Percentiles rank a stretch among this genome's conserved stretches.
phyloP scores from a whole-genome alignment of 2,888 invertebrate species.

The Crepidodera aurea region DNA sequence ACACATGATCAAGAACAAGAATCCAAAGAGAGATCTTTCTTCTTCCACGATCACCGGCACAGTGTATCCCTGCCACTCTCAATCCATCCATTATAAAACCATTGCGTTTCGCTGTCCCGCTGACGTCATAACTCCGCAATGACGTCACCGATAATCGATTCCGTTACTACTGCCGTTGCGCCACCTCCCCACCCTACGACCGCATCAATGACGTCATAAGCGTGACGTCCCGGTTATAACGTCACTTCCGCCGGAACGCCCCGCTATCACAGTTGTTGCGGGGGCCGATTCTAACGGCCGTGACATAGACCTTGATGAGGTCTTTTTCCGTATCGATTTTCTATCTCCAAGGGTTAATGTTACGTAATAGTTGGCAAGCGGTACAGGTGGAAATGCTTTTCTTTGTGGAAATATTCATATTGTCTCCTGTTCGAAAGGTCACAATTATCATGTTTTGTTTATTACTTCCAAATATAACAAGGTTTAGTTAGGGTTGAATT shows the following conservation, averaged over 20 bases:
- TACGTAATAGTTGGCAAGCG: conserved; percentile 22
- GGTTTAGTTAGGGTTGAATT: too few species aligned
- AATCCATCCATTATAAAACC: conserved; percentile 60
- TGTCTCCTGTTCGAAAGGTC: not conserved
- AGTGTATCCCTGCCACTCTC: conserved; percentile 59
- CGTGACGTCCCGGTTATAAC: conserved; percentile 20
- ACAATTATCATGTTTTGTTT: not conserved
- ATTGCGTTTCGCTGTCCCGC: conserved; percentile 52
- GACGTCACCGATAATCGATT: conserved; percentile 56
- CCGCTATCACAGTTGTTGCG: conserved; percentile 15
- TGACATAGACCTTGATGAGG: conserved; percentile 33
- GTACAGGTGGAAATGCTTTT: conserved; percentile 12
- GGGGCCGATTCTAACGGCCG: conserved; percentile 17
- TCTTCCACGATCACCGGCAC: conserved; percentile 53
- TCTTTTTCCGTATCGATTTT: conserved; percentile 21
- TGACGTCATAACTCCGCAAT: conserved; percentile 56
- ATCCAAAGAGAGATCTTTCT: conserved; percentile 47
- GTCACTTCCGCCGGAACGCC: conserved; percentile 34
- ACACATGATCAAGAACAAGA: conserved; percentile 23
- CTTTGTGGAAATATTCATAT: not conserved
- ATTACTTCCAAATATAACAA: not conserved
- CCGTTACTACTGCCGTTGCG: conserved; percentile 52
- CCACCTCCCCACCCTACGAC: conserved; percentile 31
- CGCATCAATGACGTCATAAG: not conserved
- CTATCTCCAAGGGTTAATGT: conserved; percentile 4